Base-by-base conservation (phyloP, 2,888 invertebrate species). In the Balanococcus diminutus region DNA sequence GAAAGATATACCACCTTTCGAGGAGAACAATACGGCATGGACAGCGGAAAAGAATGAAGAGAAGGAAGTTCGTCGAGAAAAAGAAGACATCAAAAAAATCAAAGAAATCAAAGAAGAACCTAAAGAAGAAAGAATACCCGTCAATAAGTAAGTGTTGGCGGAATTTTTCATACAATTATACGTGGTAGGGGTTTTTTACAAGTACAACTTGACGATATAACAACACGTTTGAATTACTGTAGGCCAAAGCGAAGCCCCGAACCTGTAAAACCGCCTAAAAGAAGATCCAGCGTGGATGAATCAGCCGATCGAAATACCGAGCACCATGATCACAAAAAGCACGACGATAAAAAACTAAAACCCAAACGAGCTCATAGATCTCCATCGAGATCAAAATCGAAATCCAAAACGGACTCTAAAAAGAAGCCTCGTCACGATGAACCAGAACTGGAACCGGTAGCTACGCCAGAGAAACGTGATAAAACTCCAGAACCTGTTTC, bases 291-390 rank as follows among this genome's bases (percentile, higher is more conserved):
- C 6, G 31, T 19, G 0, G 81, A 86, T 14, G 81, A 81, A 67
- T 67, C 67, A 25, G 28, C 25, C 5, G 81, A 86, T 32, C 81
- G 86, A 36, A 81, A 25, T 8, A 51, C 8, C 14, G 81, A 86
- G 11, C 51, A 51, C 22, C 72, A 81, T 19, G 86, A 86, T 14
- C 36, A 46, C 9, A 86, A 86, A 36, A 81, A 86, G 81, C 36
- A 51, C 51, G 86, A 81, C n/a, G 81, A 86, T 11, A 86, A 86
- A 19, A 86, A 86, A 81, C 8, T 46, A 32, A 81, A 81, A 86
- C n/a, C 51, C 16, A 81, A 86, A 22, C 81, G 81, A 8, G n/a
- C 61, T 9, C 39, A 39, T 61, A 46, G 36, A 32, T 85, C 85
- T 16, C 84, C 84, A n/a, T 56, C 84, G 8, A 84, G 22, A 72